A percentile compares a stretch with the other conserved stretches of the same genome.
These are phyloP conservation scores for Caligus rogercresseyi DNA, from an alignment of 1,140 invertebrate genomes.

Conservation along the genomic window DNA sequence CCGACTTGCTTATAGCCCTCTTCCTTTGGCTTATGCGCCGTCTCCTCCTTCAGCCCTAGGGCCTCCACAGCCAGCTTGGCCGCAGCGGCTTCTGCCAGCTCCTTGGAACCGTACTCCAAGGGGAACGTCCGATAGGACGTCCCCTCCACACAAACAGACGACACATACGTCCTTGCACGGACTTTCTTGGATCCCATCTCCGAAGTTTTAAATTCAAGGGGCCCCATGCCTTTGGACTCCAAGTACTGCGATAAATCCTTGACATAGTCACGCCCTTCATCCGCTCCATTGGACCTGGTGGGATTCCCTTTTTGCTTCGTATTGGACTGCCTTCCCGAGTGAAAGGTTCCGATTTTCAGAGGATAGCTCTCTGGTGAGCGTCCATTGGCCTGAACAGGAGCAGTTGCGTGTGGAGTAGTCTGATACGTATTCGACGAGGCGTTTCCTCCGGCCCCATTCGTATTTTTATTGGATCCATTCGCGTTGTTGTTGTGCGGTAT, in stretches of 20 bases:
- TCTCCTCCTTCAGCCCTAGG: not conserved
- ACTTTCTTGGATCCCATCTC: not conserved
- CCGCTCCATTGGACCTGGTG: too few relatives aligned
- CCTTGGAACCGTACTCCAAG: conserved; percentile 33
- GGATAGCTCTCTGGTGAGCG: too few relatives aligned
- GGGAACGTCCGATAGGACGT: conserved; percentile 39
- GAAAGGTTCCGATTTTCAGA: not conserved
- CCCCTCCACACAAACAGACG: conserved; percentile 27
- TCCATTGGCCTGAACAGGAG: too few relatives aligned
- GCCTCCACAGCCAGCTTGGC: conserved; percentile 33
- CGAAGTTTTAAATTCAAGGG: conserved; percentile 8
- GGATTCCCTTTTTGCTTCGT: not conserved
- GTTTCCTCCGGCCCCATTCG: too few relatives aligned
- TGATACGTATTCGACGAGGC: too few relatives aligned
- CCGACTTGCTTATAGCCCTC: not conserved
- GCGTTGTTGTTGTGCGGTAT: too few relatives aligned
- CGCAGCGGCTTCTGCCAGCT: conserved; percentile 35
- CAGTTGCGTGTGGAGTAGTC: too few relatives aligned
- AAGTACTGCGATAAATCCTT: not conserved
- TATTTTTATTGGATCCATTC: too few relatives aligned
- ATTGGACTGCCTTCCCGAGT: not conserved
- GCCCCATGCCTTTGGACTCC: not conserved
- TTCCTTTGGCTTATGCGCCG: not conserved
- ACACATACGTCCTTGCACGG: not conserved
- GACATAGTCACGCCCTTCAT: too few relatives aligned